Percentiles rank a stretch among this genome's conserved stretches.
Evolutionary conservation across 2,888 invertebrate species (phyloP).

Genomic region (Lasius fuliginosus): DNA sequence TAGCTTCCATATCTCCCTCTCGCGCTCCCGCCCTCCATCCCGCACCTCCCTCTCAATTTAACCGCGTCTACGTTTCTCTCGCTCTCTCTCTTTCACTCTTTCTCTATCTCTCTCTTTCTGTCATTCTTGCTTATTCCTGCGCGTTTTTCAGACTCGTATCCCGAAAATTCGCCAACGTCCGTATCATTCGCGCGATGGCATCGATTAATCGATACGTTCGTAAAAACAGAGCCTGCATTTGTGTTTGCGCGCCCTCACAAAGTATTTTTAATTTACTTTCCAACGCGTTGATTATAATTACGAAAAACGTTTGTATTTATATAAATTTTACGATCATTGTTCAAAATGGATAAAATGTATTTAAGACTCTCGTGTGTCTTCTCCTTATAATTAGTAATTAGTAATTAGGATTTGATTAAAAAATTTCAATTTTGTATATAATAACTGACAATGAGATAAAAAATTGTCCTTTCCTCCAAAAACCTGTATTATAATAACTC

Average conservation of each 20-base stretch:
- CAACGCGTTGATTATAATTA: background rate
- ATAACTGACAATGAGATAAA: background rate
- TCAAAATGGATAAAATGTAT: background rate
- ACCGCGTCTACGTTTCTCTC: constrained; percentile 45
- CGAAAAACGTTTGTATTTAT: background rate
- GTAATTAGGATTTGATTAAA: too few relatives aligned
- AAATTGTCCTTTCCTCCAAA: background rate
- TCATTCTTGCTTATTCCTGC: constrained; percentile 31
- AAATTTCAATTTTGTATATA: background rate
- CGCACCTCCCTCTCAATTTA: constrained; percentile 54
- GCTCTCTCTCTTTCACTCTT: background rate
- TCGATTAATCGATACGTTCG: constrained; percentile 33
- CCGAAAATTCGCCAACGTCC: constrained; percentile 17
- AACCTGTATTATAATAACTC: background rate
- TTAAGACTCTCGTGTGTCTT: background rate
- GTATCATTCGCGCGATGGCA: constrained; percentile 28
- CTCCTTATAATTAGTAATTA: background rate
- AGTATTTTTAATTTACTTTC: constrained; percentile 16
- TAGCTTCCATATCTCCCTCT: constrained; percentile 71
- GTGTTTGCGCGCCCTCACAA: background rate
- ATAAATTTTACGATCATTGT: background rate
- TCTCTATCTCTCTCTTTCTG: constrained; percentile 27
- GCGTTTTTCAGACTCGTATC: constrained; percentile 10
- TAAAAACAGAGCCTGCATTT: constrained; percentile 12
- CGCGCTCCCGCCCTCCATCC: constrained; percentile 20